Evolutionary conservation across 1,140 invertebrate species (phyloP), one percentile per base, ranked within the genome.

Genomic region (Aphelinus certus): DNA sequence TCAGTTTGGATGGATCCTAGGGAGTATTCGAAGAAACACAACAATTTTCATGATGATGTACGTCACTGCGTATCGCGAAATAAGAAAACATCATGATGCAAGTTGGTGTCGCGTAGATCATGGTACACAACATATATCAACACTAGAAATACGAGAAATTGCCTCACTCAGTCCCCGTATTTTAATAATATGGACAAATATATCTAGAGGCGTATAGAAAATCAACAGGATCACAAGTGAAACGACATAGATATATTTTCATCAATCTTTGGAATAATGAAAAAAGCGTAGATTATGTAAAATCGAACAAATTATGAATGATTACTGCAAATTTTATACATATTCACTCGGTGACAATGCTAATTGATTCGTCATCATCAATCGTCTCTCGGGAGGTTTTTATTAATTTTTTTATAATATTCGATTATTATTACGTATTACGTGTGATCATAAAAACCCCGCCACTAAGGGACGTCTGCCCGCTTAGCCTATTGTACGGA

Each of bases 401-500:
- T 26, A 60, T 63, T 64, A 26, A 72, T 61, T 49, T 47, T 61
- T 9, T 53, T 53, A 9, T 53, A 53, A 53, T 6, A 6, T 53
- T 53, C 4, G 51, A 53, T 53, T 53, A 53, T 53, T 53, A 26
- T 53, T 53, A 53, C 55, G 55, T 53, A 73, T 69, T 74, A 74
- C 57, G 67, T 69, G 49, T 74, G 67, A 74, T 64, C 45, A 68
- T 68, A 74, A 74, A 68, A 69, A 48, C 7, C 51, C n/a, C 51
- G 45, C 45, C 45, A 10, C 49, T 68, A 62, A 67, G 53, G 45
- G 72, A 68, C 64, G 49, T 55, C 56, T 48, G 45, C 45, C 68
- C 49, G 43, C 45, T 74, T 68, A 61, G 58, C 26, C 56, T 68
- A 68, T 48, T 7, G n/a, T 64, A 43, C 3, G 3, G 42, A 55